Conservation (phyloP, 92 coral and sea anemone species). For the Actinostola sp. region DNA sequence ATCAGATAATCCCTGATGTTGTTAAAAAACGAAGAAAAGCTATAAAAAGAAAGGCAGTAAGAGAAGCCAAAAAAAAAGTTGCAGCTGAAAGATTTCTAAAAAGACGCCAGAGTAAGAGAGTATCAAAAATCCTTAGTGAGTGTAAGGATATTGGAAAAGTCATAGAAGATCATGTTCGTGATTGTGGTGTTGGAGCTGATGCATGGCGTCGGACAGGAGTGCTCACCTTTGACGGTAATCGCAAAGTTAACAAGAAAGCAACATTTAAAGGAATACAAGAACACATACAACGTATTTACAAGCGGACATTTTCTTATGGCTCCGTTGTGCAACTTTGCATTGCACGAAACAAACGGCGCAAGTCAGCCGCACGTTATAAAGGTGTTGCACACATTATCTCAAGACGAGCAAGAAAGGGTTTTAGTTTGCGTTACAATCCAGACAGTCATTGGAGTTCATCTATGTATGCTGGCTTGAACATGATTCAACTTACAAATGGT, state of each 20-base stretch:
- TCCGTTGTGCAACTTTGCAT: constrained; percentile 69
- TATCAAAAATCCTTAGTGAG: constrained; percentile 33
- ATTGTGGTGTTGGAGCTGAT: constrained; percentile 62
- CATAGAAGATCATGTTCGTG: constrained; percentile 49
- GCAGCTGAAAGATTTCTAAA: constrained; percentile 51
- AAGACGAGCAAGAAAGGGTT: constrained; percentile 60
- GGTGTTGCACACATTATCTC: constrained; percentile 49
- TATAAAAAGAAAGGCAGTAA: constrained; percentile 27
- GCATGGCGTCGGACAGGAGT: constrained; percentile 67
- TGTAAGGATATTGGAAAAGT: constrained; percentile 50
- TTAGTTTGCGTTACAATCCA: constrained; percentile 62
- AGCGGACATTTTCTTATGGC: constrained; percentile 49
- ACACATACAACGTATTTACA: constrained; percentile 55
- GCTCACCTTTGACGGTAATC: constrained; percentile 65
- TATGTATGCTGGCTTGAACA: constrained; percentile 44
- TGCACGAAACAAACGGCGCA: constrained; percentile 61
- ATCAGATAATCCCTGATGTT: constrained; percentile 2
- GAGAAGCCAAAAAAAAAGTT: constrained; percentile 45
- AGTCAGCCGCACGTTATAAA: constrained; percentile 52
- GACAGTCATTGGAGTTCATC: constrained; percentile 72
- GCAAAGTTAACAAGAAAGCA: constrained; percentile 57
- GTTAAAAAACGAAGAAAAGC: not conserved
- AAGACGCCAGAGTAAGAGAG: constrained; percentile 64
- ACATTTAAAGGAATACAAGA: constrained; percentile 64
- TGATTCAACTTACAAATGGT: constrained; percentile 55